These are phyloP conservation scores for Ageneiosus marmoratus DNA, from an alignment of 2,113 vertebrate genomes.

Conservation along the genomic window DNA sequence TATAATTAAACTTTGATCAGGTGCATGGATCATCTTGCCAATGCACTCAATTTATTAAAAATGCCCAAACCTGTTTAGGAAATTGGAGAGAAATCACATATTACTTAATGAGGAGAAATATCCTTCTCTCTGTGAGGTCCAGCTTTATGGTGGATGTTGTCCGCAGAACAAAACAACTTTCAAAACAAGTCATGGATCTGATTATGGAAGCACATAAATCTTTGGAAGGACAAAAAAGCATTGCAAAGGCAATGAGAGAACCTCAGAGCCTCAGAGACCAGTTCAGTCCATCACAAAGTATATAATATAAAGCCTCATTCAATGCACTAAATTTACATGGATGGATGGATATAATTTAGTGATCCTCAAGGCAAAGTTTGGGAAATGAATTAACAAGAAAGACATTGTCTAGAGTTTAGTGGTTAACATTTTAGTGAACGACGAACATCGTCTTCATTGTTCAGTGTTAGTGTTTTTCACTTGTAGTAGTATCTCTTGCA, in stretches of 20 bases:
- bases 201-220: background rate
- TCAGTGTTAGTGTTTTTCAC: background rate
- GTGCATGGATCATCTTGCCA: background rate
- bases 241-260: background rate
- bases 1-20: background rate
- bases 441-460: background rate
- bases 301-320: too few relatives aligned
- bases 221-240: background rate
- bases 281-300: background rate
- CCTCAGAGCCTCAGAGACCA: background rate
- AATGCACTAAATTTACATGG: too few relatives aligned
- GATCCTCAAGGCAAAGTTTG: background rate
- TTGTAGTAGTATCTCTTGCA: background rate
- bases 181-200: conserved; percentile 13
- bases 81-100: background rate
- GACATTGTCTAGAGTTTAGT: background rate
- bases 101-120: background rate
- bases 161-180: background rate
- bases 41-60: background rate
- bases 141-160: background rate
- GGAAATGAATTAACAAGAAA: too few relatives aligned
- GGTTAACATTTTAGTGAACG: background rate
- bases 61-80: background rate
- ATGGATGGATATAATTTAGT: background rate
- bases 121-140: background rate